phyloP scores from a whole-genome alignment of 2,113 vertebrate genomes.

The Hyla sarda region DNA sequence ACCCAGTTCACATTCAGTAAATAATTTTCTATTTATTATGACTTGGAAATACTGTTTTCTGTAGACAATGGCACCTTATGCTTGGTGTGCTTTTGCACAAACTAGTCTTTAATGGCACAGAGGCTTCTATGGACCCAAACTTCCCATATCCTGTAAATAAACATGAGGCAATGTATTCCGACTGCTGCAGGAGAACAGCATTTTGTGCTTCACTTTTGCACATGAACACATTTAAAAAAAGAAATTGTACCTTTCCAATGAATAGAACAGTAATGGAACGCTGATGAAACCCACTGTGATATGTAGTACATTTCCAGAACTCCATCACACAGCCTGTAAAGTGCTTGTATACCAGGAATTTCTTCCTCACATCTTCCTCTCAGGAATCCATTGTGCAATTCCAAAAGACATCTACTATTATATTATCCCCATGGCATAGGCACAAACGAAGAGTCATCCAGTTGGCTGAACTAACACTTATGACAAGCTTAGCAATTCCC shows the following conservation, averaged over 20 bases:
- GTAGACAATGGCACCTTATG: slow-evolving; percentile 45
- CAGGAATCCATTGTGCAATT: not conserved
- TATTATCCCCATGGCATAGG: not conserved
- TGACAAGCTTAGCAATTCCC: not conserved
- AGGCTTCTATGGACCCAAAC: not conserved
- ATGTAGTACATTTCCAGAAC: not conserved
- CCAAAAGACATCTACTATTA: not conserved
- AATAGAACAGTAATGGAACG: slow-evolving; percentile 29
- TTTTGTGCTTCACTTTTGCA: slow-evolving; percentile 2
- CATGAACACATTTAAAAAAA: not conserved
- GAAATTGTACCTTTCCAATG: not conserved
- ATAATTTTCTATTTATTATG: slow-evolving; percentile 30
- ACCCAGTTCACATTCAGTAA: not conserved
- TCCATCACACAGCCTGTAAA: not conserved
- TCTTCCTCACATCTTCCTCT: not conserved
- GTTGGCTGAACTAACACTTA: not conserved
- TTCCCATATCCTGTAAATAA: slow-evolving; percentile 39
- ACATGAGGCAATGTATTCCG: slow-evolving; percentile 49
- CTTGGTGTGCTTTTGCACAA: slow-evolving; percentile 14
- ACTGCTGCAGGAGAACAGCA: slow-evolving; percentile 31
- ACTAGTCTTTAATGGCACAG: not conserved
- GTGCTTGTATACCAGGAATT: not conserved
- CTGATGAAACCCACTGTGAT: not conserved
- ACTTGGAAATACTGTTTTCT: slow-evolving; percentile 32
- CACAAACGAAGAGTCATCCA: not conserved